phyloP scores from a whole-genome alignment of 2,888 invertebrate genomes.

The Andrena marginata region DNA sequence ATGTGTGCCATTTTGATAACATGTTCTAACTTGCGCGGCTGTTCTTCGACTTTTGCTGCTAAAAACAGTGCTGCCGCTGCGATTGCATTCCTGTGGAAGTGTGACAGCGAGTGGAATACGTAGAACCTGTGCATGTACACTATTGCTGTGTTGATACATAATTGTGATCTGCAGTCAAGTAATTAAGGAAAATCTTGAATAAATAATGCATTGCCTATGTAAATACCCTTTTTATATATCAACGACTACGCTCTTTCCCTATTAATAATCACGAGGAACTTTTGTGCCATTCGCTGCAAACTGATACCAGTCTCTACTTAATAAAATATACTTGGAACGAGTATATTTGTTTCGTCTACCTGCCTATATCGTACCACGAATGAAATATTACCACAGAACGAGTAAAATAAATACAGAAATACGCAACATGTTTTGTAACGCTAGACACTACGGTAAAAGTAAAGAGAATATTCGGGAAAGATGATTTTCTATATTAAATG shows the following conservation, averaged over 20 bases:
- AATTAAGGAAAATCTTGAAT: slow-evolving; percentile 60
- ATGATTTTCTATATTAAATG: background rate
- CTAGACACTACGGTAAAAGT: background rate
- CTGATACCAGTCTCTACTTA: background rate
- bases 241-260: background rate
- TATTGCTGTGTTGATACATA: slow-evolving; percentile 99
- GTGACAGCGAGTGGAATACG: slow-evolving; percentile 98
- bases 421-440: background rate
- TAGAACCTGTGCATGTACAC: slow-evolving; percentile 99
- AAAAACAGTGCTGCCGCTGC: slow-evolving; percentile 98
- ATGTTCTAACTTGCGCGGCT: slow-evolving; percentile 98
- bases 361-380: background rate
- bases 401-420: slow-evolving; percentile 6
- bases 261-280: background rate
- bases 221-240: no score
- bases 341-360: background rate
- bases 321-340: background rate
- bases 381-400: background rate
- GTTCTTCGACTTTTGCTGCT: slow-evolving; percentile 99
- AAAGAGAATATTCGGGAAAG: background rate
- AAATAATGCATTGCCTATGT: background rate
- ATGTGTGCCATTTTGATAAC: slow-evolving; percentile 97
- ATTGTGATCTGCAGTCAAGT: slow-evolving; percentile 89
- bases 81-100: slow-evolving; percentile 97
- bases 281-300: background rate